Conservation (phyloP, 2,797 vertebrate species). For the Hydrophis major region DNA sequence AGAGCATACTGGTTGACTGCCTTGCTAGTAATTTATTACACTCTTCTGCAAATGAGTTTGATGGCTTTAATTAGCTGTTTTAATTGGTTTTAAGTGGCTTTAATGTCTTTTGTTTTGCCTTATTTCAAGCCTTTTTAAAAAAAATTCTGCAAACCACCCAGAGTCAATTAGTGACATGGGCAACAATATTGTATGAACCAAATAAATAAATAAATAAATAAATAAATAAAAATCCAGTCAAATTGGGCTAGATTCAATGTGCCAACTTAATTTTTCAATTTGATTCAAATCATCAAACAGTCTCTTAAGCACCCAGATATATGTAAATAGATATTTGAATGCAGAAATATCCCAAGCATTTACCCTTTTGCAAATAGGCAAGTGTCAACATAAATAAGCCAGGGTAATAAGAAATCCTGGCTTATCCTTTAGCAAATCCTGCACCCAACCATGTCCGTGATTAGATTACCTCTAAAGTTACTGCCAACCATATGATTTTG, state of each 20-base stretch:
- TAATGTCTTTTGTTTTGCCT: not conserved
- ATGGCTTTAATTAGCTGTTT: not conserved
- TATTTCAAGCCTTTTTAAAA: not conserved
- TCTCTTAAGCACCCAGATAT: not conserved
- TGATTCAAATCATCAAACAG: not conserved
- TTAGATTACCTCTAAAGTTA: not conserved
- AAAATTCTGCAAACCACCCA: not conserved
- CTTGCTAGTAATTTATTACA: not conserved
- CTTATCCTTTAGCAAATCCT: not conserved
- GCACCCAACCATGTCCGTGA: not conserved
- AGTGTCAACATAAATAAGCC: not conserved
- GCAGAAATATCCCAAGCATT: not conserved
- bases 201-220: not conserved
- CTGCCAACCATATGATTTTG: not conserved
- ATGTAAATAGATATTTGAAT: not conserved
- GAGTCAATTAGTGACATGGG: not conserved
- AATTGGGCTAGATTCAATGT: not conserved
- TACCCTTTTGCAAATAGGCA: not conserved
- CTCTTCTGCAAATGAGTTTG: not conserved
- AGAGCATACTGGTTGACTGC: not conserved
- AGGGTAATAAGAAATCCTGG: not conserved
- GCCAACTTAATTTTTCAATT: not conserved
- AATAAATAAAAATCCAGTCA: not conserved
- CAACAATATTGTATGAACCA: not conserved
- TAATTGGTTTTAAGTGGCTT: not conserved